Evolutionary conservation across 2,113 vertebrate genomes (phyloP).

Genomic region (Panthera tigris): DNA sequence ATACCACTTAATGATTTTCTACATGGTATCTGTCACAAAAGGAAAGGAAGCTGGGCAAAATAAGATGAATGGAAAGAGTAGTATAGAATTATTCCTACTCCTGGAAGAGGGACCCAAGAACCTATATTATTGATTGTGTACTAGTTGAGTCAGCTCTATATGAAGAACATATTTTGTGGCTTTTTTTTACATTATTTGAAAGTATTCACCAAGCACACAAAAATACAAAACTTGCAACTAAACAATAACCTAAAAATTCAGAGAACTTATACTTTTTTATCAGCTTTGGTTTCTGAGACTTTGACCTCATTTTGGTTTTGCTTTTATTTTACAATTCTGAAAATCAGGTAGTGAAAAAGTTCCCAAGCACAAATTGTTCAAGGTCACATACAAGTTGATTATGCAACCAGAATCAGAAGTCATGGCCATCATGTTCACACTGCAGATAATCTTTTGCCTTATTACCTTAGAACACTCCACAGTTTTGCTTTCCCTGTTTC

Average conservation of each 20-base stretch:
- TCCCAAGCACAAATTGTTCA: neutral
- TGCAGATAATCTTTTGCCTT: neutral
- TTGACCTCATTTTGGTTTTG: neutral
- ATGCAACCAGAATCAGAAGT: neutral
- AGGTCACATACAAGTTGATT: neutral
- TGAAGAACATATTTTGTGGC: neutral
- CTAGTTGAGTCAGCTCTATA: neutral
- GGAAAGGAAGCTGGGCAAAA: neutral
- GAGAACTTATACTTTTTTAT: neutral
- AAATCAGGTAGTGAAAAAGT: neutral
- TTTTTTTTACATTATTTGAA: neutral
- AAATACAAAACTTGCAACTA: neutral
- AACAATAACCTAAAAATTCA: slow-evolving; percentile 27
- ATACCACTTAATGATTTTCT: neutral
- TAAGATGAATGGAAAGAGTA: neutral
- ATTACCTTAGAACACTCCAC: neutral
- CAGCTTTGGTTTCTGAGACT: neutral
- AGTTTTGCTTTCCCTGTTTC: neutral
- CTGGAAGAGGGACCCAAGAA: neutral
- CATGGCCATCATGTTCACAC: neutral
- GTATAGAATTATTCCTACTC: neutral
- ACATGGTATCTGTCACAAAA: neutral
- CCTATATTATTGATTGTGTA: neutral
- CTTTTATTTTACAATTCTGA: slow-evolving; percentile 11
- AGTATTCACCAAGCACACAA: neutral